Conservation (phyloP, 2,888 invertebrate genomes). For the Euzetes globulus region DNA sequence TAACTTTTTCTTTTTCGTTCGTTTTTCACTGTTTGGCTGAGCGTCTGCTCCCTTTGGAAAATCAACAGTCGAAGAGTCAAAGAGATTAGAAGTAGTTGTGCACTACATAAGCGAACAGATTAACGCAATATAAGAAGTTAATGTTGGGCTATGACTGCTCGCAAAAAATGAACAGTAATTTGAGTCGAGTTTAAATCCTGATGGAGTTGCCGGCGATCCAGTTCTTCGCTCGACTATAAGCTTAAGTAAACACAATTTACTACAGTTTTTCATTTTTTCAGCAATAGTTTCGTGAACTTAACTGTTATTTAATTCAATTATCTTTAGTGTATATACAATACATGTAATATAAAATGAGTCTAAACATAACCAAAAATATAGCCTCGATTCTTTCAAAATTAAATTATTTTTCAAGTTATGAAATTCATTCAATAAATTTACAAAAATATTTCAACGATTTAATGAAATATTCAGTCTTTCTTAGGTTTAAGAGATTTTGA, state of each 20-base stretch:
- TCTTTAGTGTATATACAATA: neutral
- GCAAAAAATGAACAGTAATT: conserved; percentile 27
- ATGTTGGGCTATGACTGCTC: neutral
- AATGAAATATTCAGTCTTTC: too few species aligned
- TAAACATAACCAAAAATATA: too few species aligned
- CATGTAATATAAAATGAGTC: too few species aligned
- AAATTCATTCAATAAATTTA: too few species aligned
- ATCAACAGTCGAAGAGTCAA: conserved; percentile 16
- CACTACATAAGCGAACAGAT: conserved; percentile 28
- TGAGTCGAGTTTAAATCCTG: conserved; percentile 18
- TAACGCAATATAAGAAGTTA: conserved; percentile 30
- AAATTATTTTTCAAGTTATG: too few species aligned
- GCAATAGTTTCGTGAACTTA: conserved; percentile 1
- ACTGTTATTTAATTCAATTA: conserved; percentile 10
- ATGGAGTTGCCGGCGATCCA: conserved; percentile 11
- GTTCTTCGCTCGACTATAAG: neutral
- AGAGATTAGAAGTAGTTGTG: conserved; percentile 22
- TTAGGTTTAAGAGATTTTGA: too few species aligned
- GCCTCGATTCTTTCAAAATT: too few species aligned
- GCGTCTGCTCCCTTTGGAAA: conserved; percentile 19
- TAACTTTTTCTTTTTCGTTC: neutral
- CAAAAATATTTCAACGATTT: too few species aligned
- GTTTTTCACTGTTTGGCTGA: neutral
- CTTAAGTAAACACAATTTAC: conserved; percentile 25
- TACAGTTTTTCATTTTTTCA: neutral